Conservation (phyloP, 1,140 invertebrate species). For the Drosophila sp. region DNA sequence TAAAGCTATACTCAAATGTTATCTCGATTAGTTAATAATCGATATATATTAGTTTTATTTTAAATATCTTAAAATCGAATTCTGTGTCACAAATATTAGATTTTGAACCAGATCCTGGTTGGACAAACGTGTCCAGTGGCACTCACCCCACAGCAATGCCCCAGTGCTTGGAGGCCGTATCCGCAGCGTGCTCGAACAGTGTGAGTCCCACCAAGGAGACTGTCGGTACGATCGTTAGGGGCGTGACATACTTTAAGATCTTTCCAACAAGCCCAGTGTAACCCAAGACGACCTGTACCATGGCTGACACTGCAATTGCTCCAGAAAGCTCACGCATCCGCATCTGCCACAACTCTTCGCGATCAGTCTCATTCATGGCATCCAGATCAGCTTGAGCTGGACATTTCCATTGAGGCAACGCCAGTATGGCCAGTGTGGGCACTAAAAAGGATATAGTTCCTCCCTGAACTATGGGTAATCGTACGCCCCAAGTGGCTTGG, state of each 20-base stretch:
- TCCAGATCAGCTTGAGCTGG: conserved; percentile 86
- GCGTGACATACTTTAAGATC: conserved; percentile 90
- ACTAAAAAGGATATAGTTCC: conserved; percentile 94
- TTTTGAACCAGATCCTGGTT: too few relatives aligned
- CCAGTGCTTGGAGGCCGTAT: conserved; percentile 92
- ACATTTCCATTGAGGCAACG: conserved; percentile 91
- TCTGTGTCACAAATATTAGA: too few relatives aligned
- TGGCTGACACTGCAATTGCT: conserved; percentile 92
- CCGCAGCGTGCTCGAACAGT: conserved; percentile 91
- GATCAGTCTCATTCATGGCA: conserved; percentile 86
- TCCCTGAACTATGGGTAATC: conserved; percentile 89
- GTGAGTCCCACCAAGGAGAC: conserved; percentile 92
- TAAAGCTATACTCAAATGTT: too few relatives aligned
- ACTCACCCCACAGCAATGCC: conserved; percentile 90
- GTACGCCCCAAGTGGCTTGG: conserved; percentile 92
- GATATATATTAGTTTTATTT: too few relatives aligned
- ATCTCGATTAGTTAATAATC: too few relatives aligned
- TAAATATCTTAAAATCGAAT: too few relatives aligned
- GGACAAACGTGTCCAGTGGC: not conserved
- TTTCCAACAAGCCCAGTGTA: conserved; percentile 90
- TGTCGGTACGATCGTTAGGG: conserved; percentile 92
- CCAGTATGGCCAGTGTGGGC: conserved; percentile 93
- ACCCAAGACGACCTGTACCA: conserved; percentile 91
- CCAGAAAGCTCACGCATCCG: conserved; percentile 94
- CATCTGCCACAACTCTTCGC: conserved; percentile 89